These are phyloP conservation scores for Hemicentrotus pulcherrimus DNA, from an alignment of 35 echinoderm and acorn worm species.

Conservation along the genomic window DNA sequence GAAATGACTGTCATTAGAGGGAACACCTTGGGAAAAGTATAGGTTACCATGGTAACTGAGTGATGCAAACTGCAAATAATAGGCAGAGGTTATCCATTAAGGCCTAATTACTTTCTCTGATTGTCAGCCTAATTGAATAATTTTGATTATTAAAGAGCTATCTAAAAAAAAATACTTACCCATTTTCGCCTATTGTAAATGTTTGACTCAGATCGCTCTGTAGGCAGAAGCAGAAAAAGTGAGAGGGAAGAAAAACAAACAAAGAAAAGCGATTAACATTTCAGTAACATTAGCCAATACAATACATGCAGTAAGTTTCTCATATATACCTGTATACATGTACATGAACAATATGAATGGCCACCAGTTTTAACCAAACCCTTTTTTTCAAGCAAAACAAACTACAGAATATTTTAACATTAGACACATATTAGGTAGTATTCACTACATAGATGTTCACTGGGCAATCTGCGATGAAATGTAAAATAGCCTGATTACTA, in stretches of 20 bases:
- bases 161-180: slow-evolving; percentile 41
- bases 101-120: not conserved
- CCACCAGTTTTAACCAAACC: too few species aligned
- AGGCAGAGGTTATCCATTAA: not conserved
- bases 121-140: not conserved
- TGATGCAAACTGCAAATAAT: not conserved
- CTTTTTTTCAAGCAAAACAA: too few species aligned
- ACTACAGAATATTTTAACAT: too few species aligned
- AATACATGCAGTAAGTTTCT: too few species aligned
- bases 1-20: too few species aligned
- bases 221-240: not conserved
- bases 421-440: too few species aligned
- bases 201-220: slow-evolving; percentile 63
- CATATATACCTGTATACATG: too few species aligned
- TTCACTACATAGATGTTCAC: too few species aligned
- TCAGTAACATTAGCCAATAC: not conserved
- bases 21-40: not conserved
- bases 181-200: slow-evolving; percentile 60
- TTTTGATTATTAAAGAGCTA: not conserved
- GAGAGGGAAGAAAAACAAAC: not conserved
- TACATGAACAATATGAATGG: too few species aligned
- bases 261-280: not conserved
- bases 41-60: not conserved
- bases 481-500: too few species aligned
- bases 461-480: too few species aligned